These are phyloP conservation scores for Manis pentadactyla DNA, from an alignment of 2,797 vertebrate species.

Conservation along the genomic window DNA sequence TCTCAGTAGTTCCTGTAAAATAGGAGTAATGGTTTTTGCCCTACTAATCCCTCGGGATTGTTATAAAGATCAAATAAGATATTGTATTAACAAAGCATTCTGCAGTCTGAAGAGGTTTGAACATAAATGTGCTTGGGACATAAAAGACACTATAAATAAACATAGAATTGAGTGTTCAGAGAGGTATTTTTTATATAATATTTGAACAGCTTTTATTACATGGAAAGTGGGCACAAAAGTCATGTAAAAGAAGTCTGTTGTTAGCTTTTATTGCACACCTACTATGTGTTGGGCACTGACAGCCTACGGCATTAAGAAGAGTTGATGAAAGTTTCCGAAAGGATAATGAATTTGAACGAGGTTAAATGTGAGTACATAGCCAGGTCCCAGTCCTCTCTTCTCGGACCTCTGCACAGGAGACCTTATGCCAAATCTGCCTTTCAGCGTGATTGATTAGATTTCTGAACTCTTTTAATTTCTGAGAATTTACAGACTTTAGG, in stretches of 20 bases:
- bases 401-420: not conserved
- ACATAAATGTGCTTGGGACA: not conserved
- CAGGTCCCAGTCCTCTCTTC: no score
- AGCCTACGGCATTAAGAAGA: not conserved
- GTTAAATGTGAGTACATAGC: rapidly evolving
- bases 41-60: not conserved
- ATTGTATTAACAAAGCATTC: not conserved
- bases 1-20: not conserved
- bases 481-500: not conserved
- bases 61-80: not conserved
- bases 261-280: not conserved
- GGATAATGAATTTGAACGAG: not conserved
- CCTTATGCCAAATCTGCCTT: not conserved
- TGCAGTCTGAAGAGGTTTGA: not conserved
- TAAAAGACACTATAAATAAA: not conserved
- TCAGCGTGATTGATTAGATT: not conserved
- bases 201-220: not conserved
- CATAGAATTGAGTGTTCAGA: not conserved
- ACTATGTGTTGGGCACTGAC: not conserved
- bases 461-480: conserved; percentile 5
- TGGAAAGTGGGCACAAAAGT: not conserved
- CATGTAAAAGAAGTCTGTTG: not conserved
- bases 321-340: not conserved
- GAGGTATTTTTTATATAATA: not conserved
- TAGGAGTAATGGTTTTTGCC: not conserved